Base-by-base conservation (phyloP, 2,888 invertebrate species). In the Drosophila eohydei region DNA sequence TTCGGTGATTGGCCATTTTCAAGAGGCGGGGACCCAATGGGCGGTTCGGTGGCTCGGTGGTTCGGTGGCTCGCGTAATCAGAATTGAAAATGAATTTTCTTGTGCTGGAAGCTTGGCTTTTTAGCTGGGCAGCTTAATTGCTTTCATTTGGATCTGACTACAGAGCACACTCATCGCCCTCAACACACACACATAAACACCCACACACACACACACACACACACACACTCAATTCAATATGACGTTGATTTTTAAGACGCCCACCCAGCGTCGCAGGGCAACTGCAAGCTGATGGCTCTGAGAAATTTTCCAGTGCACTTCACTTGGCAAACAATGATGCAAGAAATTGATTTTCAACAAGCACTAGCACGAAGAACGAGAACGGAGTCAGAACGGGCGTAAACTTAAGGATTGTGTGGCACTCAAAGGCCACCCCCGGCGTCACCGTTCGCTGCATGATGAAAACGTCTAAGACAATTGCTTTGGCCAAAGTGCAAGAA, bases 311-410 rank as follows among this genome's bases (percentile, higher is more conserved):
- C 90, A 91, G 90, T 87, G 91, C 90, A 91, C 90, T 90, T 90
- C 90, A 90, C 91, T 90, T 87, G 85, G 85, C 91, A 90, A 91
- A 91, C 90, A 90, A 91, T 91, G 90, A 90, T 91, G 90, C 88
- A 91, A 89, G 90, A 90, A 90, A 90, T 90, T 90, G 90, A 90
- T 90, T 90, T 90, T 89, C 88, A 90, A 90, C 91, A 89, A 90
- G 91, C 76, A 82, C 74, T 71, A 84, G 81, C 71, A 38, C 36
- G 52, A 38, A n/a, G 51, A 46, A 44, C 54, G 34, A 38, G 50
- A 21, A 21, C 21, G 21, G 52, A 40, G 59, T 44, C 43, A 12
- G 43, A 57, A 50, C 28, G 21, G 36, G 16, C 32, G 16, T 9
- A 50, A 56, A 48, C 71, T 66, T 66, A 44, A 77, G 66, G 43